phyloP scores from a whole-genome alignment of 2,888 invertebrate genomes.

The Tenthredo scrophulariae region DNA sequence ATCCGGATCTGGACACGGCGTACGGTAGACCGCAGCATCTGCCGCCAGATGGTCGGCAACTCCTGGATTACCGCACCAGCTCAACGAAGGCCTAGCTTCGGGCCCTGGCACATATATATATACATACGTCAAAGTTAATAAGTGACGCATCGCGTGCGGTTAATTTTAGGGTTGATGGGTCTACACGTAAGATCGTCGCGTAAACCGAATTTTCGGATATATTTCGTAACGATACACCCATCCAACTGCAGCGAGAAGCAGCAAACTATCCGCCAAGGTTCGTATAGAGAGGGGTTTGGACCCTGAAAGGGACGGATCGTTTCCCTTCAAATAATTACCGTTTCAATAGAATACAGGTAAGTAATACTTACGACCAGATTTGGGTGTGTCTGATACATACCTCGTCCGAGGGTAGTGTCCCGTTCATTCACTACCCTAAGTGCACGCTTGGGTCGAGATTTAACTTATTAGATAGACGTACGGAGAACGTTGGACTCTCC shows the following conservation, averaged over 20 bases:
- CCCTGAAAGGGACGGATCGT: no score
- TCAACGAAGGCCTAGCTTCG: not conserved
- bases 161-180: constrained; percentile 31
- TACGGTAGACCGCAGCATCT: constrained; percentile 48
- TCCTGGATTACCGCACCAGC: not conserved
- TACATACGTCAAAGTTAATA: constrained; percentile 43
- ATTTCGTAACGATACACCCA: no score
- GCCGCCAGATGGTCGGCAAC: constrained; percentile 43
- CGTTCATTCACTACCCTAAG: not conserved
- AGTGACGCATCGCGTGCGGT: constrained; percentile 46
- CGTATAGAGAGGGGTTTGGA: no score
- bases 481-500: not conserved
- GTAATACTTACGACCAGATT: not conserved
- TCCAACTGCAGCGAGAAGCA: no score
- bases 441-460: not conserved
- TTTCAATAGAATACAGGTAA: not conserved
- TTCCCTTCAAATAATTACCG: not conserved
- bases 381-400: not conserved
- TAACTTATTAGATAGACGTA: constrained; percentile 16
- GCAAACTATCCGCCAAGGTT: no score
- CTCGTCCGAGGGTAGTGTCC: not conserved
- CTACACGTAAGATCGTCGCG: not conserved
- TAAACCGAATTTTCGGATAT: not conserved
- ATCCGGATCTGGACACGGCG: constrained; percentile 40
- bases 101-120: not conserved